These are phyloP conservation scores for Hirtodrosophila duncani DNA, from an alignment of 2,888 invertebrate genomes.

Conservation along the genomic window DNA sequence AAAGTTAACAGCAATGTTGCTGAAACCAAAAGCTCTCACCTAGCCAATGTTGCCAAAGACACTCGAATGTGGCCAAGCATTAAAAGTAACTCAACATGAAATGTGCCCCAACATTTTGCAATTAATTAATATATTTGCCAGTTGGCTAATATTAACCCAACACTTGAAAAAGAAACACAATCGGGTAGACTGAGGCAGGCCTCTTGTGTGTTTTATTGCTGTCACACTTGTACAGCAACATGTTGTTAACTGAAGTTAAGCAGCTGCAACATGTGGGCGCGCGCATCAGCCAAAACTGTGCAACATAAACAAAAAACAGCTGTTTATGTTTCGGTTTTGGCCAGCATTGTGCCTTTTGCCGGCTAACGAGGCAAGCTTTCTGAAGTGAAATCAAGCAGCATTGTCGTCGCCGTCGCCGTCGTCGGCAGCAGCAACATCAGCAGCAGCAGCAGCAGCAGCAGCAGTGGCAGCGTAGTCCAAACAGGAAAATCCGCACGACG, in stretches of 20 bases:
- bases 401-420: slow-evolving; percentile 16
- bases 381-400: slow-evolving; percentile 63
- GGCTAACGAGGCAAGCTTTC: slow-evolving; percentile 65
- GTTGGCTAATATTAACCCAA: slow-evolving; percentile 40
- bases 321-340: slow-evolving; percentile 40
- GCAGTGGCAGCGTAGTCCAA: slow-evolving; percentile 36
- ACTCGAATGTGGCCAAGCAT: slow-evolving; percentile 37
- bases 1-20: slow-evolving; percentile 17
- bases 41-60: slow-evolving; percentile 38
- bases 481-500: slow-evolving; percentile 72
- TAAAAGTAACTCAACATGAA: too few relatives aligned
- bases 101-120: slow-evolving; percentile 6
- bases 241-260: slow-evolving; percentile 23
- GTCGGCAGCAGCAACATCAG: slow-evolving; percentile 16
- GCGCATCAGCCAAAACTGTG: slow-evolving; percentile 37
- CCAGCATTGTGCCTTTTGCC: slow-evolving; percentile 48
- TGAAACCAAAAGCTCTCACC: too few relatives aligned
- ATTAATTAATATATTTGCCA: slow-evolving; percentile 19
- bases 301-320: slow-evolving; percentile 74
- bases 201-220: too few relatives aligned
- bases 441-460: slow-evolving; percentile 24
- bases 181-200: too few relatives aligned
- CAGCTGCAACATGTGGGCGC: slow-evolving; percentile 34
- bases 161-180: too few relatives aligned
- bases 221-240: too few relatives aligned